Conservation (phyloP, 2,797 vertebrate species). For the Labroides dimidiatus region DNA sequence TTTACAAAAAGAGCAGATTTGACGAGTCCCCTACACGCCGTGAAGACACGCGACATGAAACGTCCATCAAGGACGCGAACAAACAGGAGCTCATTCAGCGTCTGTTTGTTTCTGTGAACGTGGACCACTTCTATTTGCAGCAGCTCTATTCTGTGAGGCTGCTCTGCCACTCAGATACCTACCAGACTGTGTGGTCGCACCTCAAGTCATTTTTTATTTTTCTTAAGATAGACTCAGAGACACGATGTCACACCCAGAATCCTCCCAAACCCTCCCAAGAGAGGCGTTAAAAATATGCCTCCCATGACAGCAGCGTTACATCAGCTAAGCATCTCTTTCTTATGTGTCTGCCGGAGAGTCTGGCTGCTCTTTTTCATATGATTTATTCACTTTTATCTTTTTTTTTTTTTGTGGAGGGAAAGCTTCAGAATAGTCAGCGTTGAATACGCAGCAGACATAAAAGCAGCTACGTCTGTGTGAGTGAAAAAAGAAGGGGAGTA, state of each 20-base stretch:
- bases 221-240: conserved; percentile 27
- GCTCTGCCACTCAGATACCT: conserved; percentile 11
- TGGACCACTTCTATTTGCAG: neutral
- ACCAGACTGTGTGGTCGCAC: conserved; percentile 36
- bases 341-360: conserved; percentile 40
- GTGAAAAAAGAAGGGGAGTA: conserved; percentile 42
- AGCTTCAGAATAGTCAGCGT: conserved; percentile 29
- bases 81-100: neutral
- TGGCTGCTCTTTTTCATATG: conserved; percentile 43
- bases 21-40: too few species aligned
- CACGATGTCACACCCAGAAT: conserved; percentile 28
- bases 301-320: conserved; percentile 58
- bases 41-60: neutral
- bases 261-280: conserved; percentile 24
- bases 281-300: conserved; percentile 50
- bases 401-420: conserved; percentile 41
- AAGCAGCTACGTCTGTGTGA: conserved; percentile 25
- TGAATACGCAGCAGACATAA: conserved; percentile 31
- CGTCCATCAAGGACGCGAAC: neutral
- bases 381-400: conserved; percentile 70
- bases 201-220: conserved; percentile 42
- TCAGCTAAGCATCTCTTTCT: conserved; percentile 65
- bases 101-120: neutral
- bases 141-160: conserved; percentile 16
- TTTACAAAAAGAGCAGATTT: too few species aligned